Evolutionary conservation across 2,113 vertebrate genomes (phyloP), one percentile per base, ranked within the genome.

Genomic region (Coptodon rendalli): DNA sequence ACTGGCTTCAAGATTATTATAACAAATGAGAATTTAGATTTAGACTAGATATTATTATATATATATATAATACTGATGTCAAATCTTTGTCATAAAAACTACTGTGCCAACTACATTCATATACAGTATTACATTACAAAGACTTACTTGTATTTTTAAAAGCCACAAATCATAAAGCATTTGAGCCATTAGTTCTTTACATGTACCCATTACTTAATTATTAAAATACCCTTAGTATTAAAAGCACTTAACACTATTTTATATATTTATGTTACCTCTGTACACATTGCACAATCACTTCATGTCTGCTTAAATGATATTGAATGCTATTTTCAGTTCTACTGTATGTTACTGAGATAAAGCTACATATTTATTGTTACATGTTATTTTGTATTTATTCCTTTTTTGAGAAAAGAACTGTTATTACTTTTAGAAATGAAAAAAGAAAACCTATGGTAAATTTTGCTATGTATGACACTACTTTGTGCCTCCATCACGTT

Each of bases 361-460:
- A 52, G 36, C 3, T 31, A 34, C 19, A 83, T 90, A 89, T 93
- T 87, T 89, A 89, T 89, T 90, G 85, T 36, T 80, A 76, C 7
- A 22, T 82, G 19, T 84, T 68, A 76, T 38, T 87, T 86, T 56
- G 17, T 93, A 89, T 92, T 90, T 92, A 87, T 95, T 89, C 7
- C 82, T 89, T 81, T 71, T 79, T 43, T 79, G 43, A 59, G 19
- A 45, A 50, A 43, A 81, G 2, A 79, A 19, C 6, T 52, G 3
- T 43, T 34, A 61, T 88, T 27, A 84, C 19, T 24, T 81, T 53
- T 61, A 81, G 43, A 87, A 59, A 78, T 24, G 10, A 68, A 27
- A 73, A 17, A 45, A 24, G 11, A 48, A 14, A 82, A 11, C 8
- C 2, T 50, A 61, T 50, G 54, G 22, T 81, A 29, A 38, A 87